Evolutionary conservation across 2,888 invertebrate species (phyloP).

Genomic region (Ametastegia equiseti): DNA sequence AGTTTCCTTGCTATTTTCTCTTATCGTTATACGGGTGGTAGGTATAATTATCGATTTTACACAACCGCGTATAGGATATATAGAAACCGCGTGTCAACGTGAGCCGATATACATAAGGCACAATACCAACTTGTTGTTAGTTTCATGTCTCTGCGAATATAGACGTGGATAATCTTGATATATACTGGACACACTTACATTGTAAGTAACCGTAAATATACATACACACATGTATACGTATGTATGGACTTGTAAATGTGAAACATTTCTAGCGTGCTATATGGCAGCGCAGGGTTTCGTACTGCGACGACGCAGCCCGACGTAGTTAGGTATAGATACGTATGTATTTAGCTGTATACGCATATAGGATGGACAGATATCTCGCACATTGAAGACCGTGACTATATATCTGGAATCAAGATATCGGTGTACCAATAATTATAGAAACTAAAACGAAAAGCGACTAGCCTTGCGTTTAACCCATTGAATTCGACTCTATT

Average conservation of each 20-base stretch:
- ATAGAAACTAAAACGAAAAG: background rate
- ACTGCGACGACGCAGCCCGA: background rate
- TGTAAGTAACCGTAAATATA: no score
- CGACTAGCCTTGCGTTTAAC: background rate
- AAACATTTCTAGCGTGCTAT: background rate
- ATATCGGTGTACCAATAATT: constrained; percentile 12
- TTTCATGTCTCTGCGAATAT: background rate
- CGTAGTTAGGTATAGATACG: no score
- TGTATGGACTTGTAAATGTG: no score
- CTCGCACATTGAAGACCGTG: background rate
- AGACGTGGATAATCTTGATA: background rate
- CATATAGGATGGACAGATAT: constrained; percentile 9
- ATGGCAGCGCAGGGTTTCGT: background rate
- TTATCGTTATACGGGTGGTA: background rate
- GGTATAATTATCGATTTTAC: background rate
- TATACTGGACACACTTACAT: no score
- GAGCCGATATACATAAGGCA: background rate
- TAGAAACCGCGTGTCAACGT: no score
- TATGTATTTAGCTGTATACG: no score
- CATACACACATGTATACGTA: no score
- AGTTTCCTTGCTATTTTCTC: background rate
- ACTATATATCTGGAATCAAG: constrained; percentile 1
- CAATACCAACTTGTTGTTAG: background rate
- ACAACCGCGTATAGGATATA: no score
- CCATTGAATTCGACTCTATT: constrained; percentile 6